Evolutionary conservation across 2,113 vertebrate genomes (phyloP).

Genomic region (Odontophorus gujanensis): DNA sequence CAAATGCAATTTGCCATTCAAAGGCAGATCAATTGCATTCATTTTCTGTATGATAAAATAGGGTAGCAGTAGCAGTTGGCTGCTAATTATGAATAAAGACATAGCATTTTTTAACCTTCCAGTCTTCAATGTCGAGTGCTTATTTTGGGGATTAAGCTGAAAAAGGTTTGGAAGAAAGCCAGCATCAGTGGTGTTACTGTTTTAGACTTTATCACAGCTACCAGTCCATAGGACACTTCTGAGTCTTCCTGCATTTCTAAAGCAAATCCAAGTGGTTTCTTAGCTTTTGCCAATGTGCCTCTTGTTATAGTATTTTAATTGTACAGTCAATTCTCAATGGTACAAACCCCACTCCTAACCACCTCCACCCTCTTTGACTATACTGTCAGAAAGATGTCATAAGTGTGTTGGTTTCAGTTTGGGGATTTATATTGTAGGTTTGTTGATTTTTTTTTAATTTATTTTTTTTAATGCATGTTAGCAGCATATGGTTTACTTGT

Average conservation of each 20-base stretch:
- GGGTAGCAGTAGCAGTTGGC: neutral
- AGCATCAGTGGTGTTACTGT: neutral
- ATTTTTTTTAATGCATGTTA: neutral
- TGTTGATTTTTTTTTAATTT: neutral
- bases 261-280: neutral
- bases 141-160: constrained; percentile 37
- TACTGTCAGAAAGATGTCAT: neutral
- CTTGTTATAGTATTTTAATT: neutral
- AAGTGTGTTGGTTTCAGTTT: constrained; percentile 13
- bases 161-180: constrained; percentile 31
- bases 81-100: constrained; percentile 21
- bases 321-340: neutral
- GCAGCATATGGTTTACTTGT: neutral
- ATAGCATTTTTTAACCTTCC: constrained; percentile 11
- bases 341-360: neutral
- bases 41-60: neutral
- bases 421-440: neutral
- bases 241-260: neutral
- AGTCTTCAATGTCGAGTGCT: constrained; percentile 25
- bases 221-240: neutral
- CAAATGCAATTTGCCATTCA: constrained; percentile 25
- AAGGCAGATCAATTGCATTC: constrained; percentile 14
- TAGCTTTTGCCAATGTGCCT: neutral
- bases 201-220: constrained; percentile 18
- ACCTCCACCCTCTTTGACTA: accelerated